These are phyloP conservation scores for Conistra vaccinii DNA, from an alignment of 2,888 invertebrate species.

Conservation along the genomic window DNA sequence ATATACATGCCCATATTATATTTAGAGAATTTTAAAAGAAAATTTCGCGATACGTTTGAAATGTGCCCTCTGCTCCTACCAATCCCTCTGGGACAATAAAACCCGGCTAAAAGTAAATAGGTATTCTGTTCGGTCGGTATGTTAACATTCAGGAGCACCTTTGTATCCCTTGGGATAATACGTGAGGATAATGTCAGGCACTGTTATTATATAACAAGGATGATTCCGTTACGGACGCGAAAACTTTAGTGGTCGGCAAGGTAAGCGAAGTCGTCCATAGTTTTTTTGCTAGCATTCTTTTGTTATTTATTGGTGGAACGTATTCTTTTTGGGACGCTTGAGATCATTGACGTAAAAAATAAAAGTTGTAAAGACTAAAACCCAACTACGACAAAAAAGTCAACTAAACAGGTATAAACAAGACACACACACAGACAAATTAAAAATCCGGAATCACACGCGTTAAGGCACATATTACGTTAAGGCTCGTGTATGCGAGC, in stretches of 20 bases:
- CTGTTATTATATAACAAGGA: constrained; percentile 64
- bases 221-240: constrained; percentile 57
- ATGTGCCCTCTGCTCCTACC: constrained; percentile 56
- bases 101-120: constrained; percentile 68
- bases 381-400: no score
- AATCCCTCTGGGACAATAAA: constrained; percentile 63
- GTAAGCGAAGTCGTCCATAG: constrained; percentile 19
- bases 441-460: no score
- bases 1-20: constrained; percentile 19
- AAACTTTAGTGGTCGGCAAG: constrained; percentile 44
- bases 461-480: no score
- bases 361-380: no score
- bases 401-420: no score
- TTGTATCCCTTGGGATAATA: constrained; percentile 68
- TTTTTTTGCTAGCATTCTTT: constrained; percentile 20
- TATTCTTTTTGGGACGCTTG: neutral
- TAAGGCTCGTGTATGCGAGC: no score
- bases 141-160: constrained; percentile 69
- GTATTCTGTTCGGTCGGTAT: constrained; percentile 68
- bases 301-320: constrained; percentile 13
- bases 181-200: constrained; percentile 68
- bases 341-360: no score
- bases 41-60: constrained; percentile 61
- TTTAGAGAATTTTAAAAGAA: constrained; percentile 57
- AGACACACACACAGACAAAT: no score